Conservation (phyloP, 2,888 invertebrate genomes). For the Chloromyia formosa region DNA sequence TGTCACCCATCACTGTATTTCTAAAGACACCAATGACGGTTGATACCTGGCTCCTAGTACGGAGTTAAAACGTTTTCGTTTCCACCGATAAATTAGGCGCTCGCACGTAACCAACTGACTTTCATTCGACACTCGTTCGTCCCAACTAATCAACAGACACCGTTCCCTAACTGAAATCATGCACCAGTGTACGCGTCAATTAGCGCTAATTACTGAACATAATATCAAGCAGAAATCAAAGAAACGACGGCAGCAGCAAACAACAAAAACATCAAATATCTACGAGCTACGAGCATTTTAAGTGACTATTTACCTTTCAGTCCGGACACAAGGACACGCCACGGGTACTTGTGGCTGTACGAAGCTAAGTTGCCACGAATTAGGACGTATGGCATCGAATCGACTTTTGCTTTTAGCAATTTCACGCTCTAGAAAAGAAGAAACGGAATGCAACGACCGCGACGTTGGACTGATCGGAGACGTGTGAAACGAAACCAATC, state of each 20-base stretch:
- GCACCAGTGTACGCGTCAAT: no score
- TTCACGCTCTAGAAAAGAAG: constrained; percentile 42
- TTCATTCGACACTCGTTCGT: no score
- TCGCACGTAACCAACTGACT: no score
- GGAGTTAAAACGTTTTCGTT: no score
- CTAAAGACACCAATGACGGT: no score
- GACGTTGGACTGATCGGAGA: no score
- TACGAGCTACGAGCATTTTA: not conserved
- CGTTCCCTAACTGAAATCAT: no score
- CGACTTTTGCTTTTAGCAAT: constrained; percentile 48
- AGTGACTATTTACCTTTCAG: constrained; percentile 73
- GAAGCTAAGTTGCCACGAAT: constrained; percentile 88
- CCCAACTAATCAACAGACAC: no score
- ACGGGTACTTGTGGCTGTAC: constrained; percentile 86
- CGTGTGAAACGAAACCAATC: not conserved
- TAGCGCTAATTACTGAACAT: not conserved
- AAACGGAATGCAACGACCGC: not conserved
- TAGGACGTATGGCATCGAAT: constrained; percentile 87
- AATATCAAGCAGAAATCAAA: not conserved
- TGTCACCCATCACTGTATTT: no score
- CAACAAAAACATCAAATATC: not conserved
- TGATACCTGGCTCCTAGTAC: no score
- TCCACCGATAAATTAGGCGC: no score
- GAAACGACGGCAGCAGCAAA: not conserved
- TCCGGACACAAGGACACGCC: constrained; percentile 87